Percentiles rank a stretch among this genome's conserved stretches.
Evolutionary conservation across 2,113 vertebrate genomes (phyloP).

Genomic region (Pontoporia blainvillei): DNA sequence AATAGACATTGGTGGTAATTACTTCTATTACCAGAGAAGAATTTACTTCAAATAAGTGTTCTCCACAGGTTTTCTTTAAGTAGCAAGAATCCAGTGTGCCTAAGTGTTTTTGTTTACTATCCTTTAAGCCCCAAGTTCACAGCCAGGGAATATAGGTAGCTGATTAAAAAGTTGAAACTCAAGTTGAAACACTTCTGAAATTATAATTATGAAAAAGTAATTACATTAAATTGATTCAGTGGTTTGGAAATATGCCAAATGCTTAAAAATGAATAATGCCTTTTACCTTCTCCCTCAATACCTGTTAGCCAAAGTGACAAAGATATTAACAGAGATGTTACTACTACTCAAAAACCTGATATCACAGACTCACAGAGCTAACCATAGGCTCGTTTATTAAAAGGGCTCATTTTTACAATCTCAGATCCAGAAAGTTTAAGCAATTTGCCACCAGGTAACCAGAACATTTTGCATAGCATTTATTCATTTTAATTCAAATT

Average conservation of each 20-base stretch:
- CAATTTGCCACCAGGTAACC: not conserved
- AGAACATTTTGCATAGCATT: not conserved
- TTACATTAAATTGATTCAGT: constrained; percentile 62
- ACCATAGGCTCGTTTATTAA: not conserved
- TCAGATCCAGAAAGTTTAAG: not conserved
- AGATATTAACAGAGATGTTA: not conserved
- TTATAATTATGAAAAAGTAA: constrained; percentile 68
- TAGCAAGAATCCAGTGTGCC: not conserved
- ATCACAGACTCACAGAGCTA: not conserved
- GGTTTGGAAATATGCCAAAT: constrained; percentile 54
- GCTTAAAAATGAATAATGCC: constrained; percentile 52
- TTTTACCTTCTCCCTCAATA: constrained; percentile 29
- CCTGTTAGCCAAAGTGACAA: constrained; percentile 27
- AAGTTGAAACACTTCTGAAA: constrained; percentile 62
- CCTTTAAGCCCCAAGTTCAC: not conserved
- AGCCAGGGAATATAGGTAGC: constrained; percentile 5
- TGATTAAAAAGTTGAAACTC: constrained; percentile 30
- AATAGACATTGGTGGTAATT: not conserved
- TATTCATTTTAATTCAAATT: constrained; percentile 34
- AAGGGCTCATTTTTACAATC: not conserved
- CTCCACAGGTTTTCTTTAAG: constrained; percentile 4
- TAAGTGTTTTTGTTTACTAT: constrained; percentile 41
- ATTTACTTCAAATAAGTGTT: constrained; percentile 24
- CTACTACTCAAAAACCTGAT: not conserved
- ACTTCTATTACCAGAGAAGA: not conserved